phyloP scores from a whole-genome alignment of 2,888 invertebrate species.

The Tortricodes alternella region DNA sequence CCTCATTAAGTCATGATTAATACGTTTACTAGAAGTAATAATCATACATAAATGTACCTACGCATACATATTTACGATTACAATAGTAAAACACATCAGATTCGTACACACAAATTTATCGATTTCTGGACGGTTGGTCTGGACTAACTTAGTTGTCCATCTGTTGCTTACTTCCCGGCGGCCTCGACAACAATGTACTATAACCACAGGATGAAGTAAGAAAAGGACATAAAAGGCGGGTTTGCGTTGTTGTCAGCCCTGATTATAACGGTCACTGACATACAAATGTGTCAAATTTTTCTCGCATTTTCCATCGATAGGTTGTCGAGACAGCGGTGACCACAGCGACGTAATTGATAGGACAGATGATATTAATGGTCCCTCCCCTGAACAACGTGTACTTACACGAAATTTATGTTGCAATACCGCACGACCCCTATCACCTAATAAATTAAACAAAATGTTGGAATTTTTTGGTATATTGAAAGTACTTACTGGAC shows the following conservation, averaged over 20 bases:
- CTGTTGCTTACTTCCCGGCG: no score
- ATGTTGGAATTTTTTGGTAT: constrained; percentile 9
- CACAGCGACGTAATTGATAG: constrained; percentile 71
- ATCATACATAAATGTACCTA: no score
- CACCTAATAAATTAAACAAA: constrained; percentile 23
- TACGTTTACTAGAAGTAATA: no score
- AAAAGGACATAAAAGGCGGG: background rate
- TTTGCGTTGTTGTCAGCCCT: constrained; percentile 18
- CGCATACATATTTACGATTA: no score
- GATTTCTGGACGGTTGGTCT: no score
- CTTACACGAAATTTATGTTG: constrained; percentile 70
- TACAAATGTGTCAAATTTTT: constrained; percentile 56
- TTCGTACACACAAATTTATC: no score
- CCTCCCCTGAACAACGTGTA: constrained; percentile 59
- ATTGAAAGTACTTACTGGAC: background rate
- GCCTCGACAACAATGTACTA: no score
- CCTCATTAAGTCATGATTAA: no score
- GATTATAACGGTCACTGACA: constrained; percentile 14
- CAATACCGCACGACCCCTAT: constrained; percentile 51
- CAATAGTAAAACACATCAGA: no score
- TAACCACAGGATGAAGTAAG: background rate
- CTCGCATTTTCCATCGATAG: constrained; percentile 61
- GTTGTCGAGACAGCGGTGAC: constrained; percentile 61
- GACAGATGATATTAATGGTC: constrained; percentile 74
- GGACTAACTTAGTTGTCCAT: no score